Base-by-base conservation (phyloP, 2,888 invertebrate genomes). In the Acronicta aceris region DNA sequence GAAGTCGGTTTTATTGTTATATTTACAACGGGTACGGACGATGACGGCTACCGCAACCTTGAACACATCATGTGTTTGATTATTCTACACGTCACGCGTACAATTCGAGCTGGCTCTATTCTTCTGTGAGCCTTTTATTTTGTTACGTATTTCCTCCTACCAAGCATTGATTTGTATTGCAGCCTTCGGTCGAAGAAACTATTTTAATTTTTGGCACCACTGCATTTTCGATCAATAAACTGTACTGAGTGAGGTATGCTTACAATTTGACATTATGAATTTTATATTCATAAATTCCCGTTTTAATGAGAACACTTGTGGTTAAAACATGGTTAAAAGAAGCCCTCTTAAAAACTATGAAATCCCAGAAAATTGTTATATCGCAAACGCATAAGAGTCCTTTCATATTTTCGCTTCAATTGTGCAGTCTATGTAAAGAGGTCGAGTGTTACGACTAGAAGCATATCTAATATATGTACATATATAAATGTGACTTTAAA, bases 1-100 rank as follows among this genome's bases (percentile, higher is more conserved):
- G 50, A 51, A 60, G 15, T 54, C 36, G 42, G 21, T 43, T 83
- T 88, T 89, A 90, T 91, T 91, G 91, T 91, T 90, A 86, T 89
- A 88, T 88, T 87, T 86, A 86, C 87, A 83, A 79, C 84, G 86
- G 84, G 80, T 84, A 79, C 75, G 83, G 84, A 81, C 86, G 83
- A 82, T 91, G 92, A 91, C 91, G 89, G 87, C 79, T 82, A 71
- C 73, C 75, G 81, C 84, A 89, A 88, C 93, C 93, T 92, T 93
- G 93, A 88, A 76, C 79, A 82, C 83, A 88, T 89, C 85, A 87
- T 91, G 83, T 91, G 90, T 92, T 91, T 89, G 87, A 89, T 91
- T 89, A 88, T 86, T 82, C 75, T 76, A 78, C 78, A 86, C 91
- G 89, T 90, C 90, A 89, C 83, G 84, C 82, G 76, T 84, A 84